Evolutionary conservation across 2,113 vertebrate species (phyloP).

Genomic region (Sorex fumeus): DNA sequence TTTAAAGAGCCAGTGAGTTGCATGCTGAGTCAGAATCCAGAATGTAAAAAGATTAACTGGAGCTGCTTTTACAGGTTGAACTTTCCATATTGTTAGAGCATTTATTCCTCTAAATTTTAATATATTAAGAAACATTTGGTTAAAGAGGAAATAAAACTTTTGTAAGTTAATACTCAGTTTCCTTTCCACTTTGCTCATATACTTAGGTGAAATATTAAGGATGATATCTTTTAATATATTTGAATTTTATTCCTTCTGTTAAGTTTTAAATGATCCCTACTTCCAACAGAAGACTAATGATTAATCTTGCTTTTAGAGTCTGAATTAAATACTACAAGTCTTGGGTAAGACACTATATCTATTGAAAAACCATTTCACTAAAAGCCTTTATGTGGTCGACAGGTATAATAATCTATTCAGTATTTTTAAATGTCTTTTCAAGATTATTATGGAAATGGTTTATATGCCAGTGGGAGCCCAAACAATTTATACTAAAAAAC

Average conservation of each 20-base stretch:
- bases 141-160: conserved; percentile 47
- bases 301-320: not conserved
- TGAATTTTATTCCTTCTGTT: conserved; percentile 40
- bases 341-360: not conserved
- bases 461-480: not conserved
- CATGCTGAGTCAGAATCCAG: not conserved
- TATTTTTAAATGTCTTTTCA: conserved; percentile 44
- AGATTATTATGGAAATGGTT: conserved; percentile 35
- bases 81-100: conserved; percentile 13
- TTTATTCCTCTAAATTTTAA: conserved; percentile 30
- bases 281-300: not conserved
- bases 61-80: not conserved
- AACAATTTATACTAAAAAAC: conserved; percentile 34
- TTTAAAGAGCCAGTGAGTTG: not conserved
- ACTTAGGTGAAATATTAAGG: conserved; percentile 52
- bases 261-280: conserved; percentile 33
- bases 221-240: conserved; percentile 34
- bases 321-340: not conserved
- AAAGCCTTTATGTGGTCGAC: conserved; percentile 29
- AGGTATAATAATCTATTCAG: not conserved
- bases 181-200: not conserved
- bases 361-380: conserved; percentile 37
- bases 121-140: conserved; percentile 46
- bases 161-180: not conserved
- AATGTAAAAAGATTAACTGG: not conserved